These are phyloP conservation scores for Tetropium fuscum DNA, from an alignment of 2,888 invertebrate genomes.

Conservation along the genomic window DNA sequence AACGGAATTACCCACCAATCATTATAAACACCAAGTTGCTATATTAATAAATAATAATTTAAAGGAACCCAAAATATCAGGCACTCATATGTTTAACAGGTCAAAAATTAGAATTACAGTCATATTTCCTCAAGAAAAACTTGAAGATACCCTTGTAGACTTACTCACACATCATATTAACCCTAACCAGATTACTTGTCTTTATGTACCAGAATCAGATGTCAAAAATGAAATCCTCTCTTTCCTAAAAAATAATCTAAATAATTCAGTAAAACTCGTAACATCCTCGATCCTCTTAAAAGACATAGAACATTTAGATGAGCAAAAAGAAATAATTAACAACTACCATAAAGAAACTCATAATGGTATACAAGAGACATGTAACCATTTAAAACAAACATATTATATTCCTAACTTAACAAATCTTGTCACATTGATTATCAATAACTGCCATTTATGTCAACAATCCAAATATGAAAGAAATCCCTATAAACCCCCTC, in stretches of 20 bases:
- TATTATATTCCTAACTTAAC: background rate
- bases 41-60: no score
- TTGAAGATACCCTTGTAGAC: no score
- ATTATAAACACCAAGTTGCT: background rate
- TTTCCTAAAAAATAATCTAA: no score
- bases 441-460: background rate
- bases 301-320: background rate
- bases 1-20: background rate
- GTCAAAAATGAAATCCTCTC: no score
- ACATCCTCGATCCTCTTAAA: background rate
- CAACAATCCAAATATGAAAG: conserved; percentile 1
- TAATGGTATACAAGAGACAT: background rate
- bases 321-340: background rate
- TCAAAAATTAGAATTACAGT: no score
- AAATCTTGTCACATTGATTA: background rate
- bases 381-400: background rate
- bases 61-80: no score
- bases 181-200: no score
- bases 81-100: no score
- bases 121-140: no score
- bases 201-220: no score
- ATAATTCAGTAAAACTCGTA: conserved; percentile 2
- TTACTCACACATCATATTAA: no score
- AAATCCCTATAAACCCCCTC: background rate
- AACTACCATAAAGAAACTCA: background rate